Base-by-base conservation (phyloP, 2,113 vertebrate species). In the Oncorhynchus keta region DNA sequence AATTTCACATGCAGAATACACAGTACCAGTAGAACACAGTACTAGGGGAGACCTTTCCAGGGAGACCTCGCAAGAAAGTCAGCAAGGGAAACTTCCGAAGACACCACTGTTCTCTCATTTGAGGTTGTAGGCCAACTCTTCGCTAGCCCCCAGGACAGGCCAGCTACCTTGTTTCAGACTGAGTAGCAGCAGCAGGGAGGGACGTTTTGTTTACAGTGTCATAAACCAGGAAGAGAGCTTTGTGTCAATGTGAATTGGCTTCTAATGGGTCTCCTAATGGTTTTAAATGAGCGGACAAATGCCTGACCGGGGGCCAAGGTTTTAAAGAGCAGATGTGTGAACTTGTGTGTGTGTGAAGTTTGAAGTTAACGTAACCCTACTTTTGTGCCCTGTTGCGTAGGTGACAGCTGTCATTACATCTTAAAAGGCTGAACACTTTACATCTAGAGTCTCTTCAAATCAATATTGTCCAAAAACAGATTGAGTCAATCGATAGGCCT, bases 211-310 rank as follows among this genome's bases (percentile, higher is more conserved):
- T 73, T 87, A 92, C 76, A 59, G 85, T 84, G 84, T 83, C 75
- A 76, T 92, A 89, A 92, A 91, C 83, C 76, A 73, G 87, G 82
- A 84, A 89, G 81, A 82, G 73, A 78, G 86, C 83, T 88, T 88
- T 91, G 90, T 89, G 85, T 77, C 68, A 11, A 74, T 83, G 86
- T 88, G 91, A 92, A 93, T 91, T 88, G 83, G 83, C 79, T 88
- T 85, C 84, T 91, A 91, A 91, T 91, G 89, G 83, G 77, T 76
- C 77, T 26, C 9, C 24, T 90, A 89, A 90, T 90, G 84, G 84
- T 82, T 88, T 76, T 81, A 84, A 88, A 87, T 39, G 26, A 76
- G 81, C 84, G 82, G 73, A 69, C 71, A 75, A 76, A 83, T 3
- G 72, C 75, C 70, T 11, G 2, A 57, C 5, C 18, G 0, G 20